Evolutionary conservation across 2,888 invertebrate species (phyloP).

Genomic region (Lutraria lutraria): DNA sequence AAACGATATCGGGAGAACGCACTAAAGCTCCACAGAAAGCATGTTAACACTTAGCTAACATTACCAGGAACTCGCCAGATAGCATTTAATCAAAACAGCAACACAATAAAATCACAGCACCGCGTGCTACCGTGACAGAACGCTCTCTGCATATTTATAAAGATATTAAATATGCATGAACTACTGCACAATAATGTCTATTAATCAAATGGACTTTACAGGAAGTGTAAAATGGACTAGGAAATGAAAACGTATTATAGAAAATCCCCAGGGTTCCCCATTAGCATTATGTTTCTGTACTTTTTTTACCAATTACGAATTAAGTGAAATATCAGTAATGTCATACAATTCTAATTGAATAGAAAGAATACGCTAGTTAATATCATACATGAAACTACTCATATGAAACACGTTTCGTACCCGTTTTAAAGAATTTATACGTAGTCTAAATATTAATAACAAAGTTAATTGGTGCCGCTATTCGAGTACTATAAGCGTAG

Average conservation of each 20-base stretch:
- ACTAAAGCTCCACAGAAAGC: not conserved
- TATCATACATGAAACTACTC: too few relatives aligned
- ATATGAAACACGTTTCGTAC: too few relatives aligned
- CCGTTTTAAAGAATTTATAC: too few relatives aligned
- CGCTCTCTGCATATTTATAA: not conserved
- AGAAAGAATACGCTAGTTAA: not conserved
- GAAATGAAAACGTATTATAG: not conserved
- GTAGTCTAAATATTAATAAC: too few relatives aligned
- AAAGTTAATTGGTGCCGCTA: too few relatives aligned
- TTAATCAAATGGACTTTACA: conserved; percentile 19
- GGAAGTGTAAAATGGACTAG: not conserved
- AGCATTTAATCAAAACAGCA: not conserved
- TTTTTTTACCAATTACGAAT: not conserved
- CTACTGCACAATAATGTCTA: not conserved
- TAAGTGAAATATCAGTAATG: not conserved
- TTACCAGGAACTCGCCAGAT: not conserved
- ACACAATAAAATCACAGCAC: not conserved
- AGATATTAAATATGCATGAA: conserved; percentile 22
- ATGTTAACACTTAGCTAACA: not conserved
- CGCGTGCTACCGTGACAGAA: not conserved
- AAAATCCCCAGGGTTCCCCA: not conserved
- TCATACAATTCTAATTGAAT: not conserved
- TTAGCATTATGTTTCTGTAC: not conserved
- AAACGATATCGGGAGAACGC: not conserved
- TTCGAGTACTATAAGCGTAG: too few relatives aligned